phyloP scores from a whole-genome alignment of 2,797 vertebrate species.

The Tinamus major region DNA sequence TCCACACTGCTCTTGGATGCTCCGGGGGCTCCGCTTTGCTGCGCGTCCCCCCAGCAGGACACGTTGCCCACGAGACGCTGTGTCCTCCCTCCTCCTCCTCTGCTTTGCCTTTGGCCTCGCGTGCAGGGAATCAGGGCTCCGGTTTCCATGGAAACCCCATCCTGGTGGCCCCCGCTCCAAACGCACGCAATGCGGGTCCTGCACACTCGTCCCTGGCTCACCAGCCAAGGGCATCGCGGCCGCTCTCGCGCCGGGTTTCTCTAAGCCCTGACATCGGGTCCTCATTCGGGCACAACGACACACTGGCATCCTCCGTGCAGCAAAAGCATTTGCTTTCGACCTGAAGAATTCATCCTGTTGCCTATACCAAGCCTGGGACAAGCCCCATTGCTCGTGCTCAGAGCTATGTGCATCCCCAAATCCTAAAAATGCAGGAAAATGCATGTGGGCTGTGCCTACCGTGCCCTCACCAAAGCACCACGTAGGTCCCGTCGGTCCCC shows the following conservation, averaged over 20 bases:
- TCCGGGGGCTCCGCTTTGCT: not conserved
- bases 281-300: fast-evolving
- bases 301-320: fast-evolving
- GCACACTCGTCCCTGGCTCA: not conserved
- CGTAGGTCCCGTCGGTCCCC: not conserved
- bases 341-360: fast-evolving
- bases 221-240: not conserved
- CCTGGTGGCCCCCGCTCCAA: not conserved
- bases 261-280: not conserved
- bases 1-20: fast-evolving
- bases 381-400: not conserved
- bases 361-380: not conserved
- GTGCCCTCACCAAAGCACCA: not conserved
- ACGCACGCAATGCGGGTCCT: fast-evolving
- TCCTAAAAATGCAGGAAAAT: not conserved
- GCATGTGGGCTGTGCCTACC: fast-evolving
- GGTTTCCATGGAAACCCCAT: constrained; percentile 54
- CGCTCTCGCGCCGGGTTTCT: not conserved
- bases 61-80: fast-evolving
- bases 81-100: not conserved
- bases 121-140: not conserved
- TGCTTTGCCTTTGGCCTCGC: not conserved
- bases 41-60: not conserved
- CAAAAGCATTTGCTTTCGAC: not conserved
- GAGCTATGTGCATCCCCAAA: not conserved